phyloP scores from a whole-genome alignment of 2,888 invertebrate genomes.

The Epiblema foenella region DNA sequence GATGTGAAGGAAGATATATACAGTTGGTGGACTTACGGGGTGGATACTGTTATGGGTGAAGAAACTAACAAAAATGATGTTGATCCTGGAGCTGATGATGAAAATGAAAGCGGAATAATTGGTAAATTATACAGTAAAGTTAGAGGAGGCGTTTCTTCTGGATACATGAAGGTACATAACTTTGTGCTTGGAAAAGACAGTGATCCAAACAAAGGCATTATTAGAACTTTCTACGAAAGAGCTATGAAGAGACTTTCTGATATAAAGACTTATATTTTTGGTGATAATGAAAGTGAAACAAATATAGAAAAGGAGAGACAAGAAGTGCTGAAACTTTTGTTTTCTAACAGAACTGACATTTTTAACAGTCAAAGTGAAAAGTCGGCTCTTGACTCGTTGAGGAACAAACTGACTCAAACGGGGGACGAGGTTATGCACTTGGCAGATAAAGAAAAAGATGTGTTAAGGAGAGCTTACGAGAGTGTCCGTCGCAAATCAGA shows the following conservation, averaged over 20 bases:
- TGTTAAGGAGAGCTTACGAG: constrained; percentile 31
- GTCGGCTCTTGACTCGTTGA: constrained; percentile 36
- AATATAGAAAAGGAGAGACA: constrained; percentile 12
- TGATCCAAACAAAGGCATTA: constrained; percentile 39
- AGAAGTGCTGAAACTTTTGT: constrained; percentile 32
- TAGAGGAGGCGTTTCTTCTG: constrained; percentile 31
- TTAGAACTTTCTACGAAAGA: constrained; percentile 38
- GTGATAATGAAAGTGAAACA: not conserved
- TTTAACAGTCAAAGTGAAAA: constrained; percentile 32
- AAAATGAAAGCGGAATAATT: constrained; percentile 22
- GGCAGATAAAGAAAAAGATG: constrained; percentile 25
- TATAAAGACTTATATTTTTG: constrained; percentile 20
- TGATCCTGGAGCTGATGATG: not conserved
- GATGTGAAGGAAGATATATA: constrained; percentile 46
- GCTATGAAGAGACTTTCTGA: constrained; percentile 18
- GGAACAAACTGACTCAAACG: constrained; percentile 25
- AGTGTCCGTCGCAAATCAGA: constrained; percentile 19
- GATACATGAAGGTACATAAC: constrained; percentile 35
- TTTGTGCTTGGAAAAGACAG: constrained; percentile 28
- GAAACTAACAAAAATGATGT: constrained; percentile 11
- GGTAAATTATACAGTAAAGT: constrained; percentile 27
- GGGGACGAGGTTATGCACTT: constrained; percentile 16
- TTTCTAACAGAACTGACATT: constrained; percentile 21
- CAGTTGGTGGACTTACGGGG: constrained; percentile 45
- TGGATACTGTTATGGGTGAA: constrained; percentile 44